These are phyloP conservation scores for Callaeas wilsoni DNA, from an alignment of 2,113 vertebrate species.

Conservation along the genomic window DNA sequence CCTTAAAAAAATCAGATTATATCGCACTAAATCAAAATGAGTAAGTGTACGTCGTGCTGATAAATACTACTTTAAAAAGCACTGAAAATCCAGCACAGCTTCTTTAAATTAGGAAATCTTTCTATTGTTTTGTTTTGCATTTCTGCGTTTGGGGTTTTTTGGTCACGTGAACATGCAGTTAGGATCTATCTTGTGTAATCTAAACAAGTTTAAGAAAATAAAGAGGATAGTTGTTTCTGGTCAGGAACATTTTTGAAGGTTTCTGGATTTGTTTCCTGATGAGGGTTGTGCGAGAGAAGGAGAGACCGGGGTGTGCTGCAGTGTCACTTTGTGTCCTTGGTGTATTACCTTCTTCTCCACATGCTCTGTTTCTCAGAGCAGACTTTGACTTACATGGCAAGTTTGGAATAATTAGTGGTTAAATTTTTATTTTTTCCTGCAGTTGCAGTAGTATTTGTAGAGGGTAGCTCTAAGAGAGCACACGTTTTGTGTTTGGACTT, in stretches of 20 bases:
- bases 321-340: background rate
- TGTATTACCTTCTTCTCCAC: background rate
- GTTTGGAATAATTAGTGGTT: background rate
- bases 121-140: background rate
- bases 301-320: accelerated
- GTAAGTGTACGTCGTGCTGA: background rate
- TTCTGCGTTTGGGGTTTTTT: background rate
- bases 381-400: background rate
- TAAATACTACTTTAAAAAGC: conserved; percentile 4
- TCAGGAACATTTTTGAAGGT: background rate
- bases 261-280: background rate
- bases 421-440: background rate
- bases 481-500: background rate
- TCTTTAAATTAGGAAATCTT: conserved; percentile 21
- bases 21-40: background rate
- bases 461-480: background rate
- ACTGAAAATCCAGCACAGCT: background rate
- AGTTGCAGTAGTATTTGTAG: background rate
- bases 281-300: background rate
- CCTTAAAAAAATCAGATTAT: conserved; percentile 25
- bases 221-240: background rate
- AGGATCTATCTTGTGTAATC: conserved; percentile 3
- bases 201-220: conserved; percentile 6
- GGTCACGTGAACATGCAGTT: background rate
- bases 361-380: background rate